A percentile compares a stretch with the other conserved stretches of the same genome.
Evolutionary conservation across 2,888 invertebrate genomes (phyloP).

Genomic region (Melipona beecheii): DNA sequence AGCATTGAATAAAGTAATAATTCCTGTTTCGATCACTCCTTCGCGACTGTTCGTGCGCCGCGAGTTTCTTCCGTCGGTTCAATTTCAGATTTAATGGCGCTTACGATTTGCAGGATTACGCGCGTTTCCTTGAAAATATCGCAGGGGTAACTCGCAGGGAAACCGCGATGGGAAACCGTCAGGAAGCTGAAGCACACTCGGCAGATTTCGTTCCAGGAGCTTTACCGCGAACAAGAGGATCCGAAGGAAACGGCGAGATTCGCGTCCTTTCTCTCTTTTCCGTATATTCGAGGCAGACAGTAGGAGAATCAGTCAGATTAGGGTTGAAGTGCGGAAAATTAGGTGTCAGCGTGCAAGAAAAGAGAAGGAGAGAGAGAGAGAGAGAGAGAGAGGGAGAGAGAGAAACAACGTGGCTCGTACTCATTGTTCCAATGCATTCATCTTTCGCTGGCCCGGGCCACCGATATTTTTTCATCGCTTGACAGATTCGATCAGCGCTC

Average conservation of each 20-base stretch:
- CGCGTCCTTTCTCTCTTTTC: slow-evolving; percentile 11
- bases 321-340: slow-evolving; percentile 78
- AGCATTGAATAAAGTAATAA: no score
- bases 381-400: slow-evolving; percentile 19
- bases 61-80: neutral
- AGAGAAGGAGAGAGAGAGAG: neutral
- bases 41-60: neutral
- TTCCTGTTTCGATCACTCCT: no score
- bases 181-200: slow-evolving; percentile 33
- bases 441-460: slow-evolving; percentile 61
- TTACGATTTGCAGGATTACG: neutral
- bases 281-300: slow-evolving; percentile 63
- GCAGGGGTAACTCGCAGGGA: slow-evolving; percentile 10
- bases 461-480: slow-evolving; percentile 70
- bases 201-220: slow-evolving; percentile 19
- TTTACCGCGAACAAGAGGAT: slow-evolving; percentile 45
- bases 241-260: slow-evolving; percentile 47
- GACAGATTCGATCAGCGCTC: slow-evolving; percentile 73
- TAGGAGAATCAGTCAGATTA: slow-evolving; percentile 73
- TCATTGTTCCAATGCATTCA: slow-evolving; percentile 72
- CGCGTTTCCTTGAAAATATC: slow-evolving; percentile 17
- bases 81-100: no score
- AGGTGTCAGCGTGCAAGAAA: slow-evolving; percentile 69
- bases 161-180: neutral
- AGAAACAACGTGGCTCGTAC: slow-evolving; percentile 60